These are phyloP conservation scores for Geococcyx californianus DNA, from an alignment of 2,113 vertebrate species.

Conservation along the genomic window DNA sequence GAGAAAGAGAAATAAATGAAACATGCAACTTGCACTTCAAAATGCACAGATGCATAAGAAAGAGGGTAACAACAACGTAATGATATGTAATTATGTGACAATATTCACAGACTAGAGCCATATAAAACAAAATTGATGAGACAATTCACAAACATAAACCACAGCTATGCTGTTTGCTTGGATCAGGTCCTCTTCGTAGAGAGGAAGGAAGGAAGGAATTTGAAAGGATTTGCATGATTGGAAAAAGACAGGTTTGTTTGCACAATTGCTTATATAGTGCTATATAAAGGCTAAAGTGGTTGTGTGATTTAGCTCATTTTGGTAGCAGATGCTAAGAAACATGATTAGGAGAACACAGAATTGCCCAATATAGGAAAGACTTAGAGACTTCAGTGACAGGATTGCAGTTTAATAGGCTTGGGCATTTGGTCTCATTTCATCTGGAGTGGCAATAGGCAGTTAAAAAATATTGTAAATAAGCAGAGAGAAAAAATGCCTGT, in stretches of 20 bases:
- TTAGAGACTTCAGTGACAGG: background rate
- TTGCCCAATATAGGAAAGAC: background rate
- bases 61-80: background rate
- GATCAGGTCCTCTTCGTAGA: background rate
- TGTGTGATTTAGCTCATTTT: background rate
- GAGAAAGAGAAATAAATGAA: background rate
- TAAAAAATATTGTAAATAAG: background rate
- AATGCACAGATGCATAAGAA: slow-evolving; percentile 7
- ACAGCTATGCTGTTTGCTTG: background rate
- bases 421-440: background rate
- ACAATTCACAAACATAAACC: background rate
- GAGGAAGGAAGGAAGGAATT: slow-evolving; percentile 1
- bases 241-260: background rate
- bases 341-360: background rate
- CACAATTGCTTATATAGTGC: background rate
- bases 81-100: background rate
- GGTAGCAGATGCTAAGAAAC: background rate
- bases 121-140: slow-evolving; percentile 10
- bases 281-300: background rate
- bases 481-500: background rate
- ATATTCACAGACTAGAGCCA: background rate
- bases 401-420: background rate
- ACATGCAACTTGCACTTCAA: background rate
- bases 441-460: background rate
- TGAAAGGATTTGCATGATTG: background rate